Conservation (phyloP, 2,797 vertebrate genomes). For the Psittacula echo region DNA sequence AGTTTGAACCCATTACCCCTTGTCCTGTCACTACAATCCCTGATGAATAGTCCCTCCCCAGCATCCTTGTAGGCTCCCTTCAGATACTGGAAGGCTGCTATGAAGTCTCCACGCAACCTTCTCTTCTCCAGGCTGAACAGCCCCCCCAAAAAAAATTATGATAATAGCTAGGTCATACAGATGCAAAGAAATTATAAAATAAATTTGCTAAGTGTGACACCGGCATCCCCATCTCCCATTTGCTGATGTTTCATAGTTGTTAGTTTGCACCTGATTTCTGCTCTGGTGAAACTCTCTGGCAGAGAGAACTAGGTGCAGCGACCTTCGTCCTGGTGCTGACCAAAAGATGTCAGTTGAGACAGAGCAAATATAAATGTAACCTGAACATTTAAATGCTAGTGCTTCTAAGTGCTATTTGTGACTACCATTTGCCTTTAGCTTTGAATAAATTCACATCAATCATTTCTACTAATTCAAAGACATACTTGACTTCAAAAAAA, state of each 20-base stretch:
- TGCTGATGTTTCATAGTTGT: background rate
- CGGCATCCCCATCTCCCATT: background rate
- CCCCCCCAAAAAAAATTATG: no score
- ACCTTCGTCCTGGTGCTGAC: background rate
- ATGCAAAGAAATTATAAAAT: background rate
- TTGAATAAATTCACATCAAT: slow-evolving; percentile 68
- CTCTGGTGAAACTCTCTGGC: background rate
- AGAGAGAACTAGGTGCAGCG: background rate
- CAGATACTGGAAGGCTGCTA: no score
- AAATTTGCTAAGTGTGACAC: background rate
- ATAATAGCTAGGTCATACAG: background rate
- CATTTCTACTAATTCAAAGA: slow-evolving; percentile 63
- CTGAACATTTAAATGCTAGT: background rate
- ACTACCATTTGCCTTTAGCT: slow-evolving; percentile 8
- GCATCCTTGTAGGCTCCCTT: no score
- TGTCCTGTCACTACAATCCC: no score
- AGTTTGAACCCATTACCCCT: no score
- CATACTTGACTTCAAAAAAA: slow-evolving; percentile 36
- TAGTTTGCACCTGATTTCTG: background rate
- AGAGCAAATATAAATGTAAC: background rate
- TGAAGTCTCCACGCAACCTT: no score
- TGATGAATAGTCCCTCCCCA: no score
- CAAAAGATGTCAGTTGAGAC: background rate
- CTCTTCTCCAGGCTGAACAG: no score
- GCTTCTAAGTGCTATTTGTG: background rate